These are phyloP conservation scores for Simalia tracyae DNA, from an alignment of 2,797 vertebrate species.

Conservation along the genomic window DNA sequence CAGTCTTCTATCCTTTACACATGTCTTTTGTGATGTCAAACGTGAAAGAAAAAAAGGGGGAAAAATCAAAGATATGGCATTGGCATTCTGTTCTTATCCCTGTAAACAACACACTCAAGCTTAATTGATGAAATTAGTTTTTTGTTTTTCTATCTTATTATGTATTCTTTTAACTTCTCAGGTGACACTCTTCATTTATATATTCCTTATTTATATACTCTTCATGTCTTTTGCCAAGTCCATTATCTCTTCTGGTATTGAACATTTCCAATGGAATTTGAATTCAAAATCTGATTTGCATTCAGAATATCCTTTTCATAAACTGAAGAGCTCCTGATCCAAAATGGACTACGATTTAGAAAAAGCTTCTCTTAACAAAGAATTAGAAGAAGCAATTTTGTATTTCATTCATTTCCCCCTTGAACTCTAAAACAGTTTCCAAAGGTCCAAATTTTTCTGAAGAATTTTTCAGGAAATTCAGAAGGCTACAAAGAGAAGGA, in stretches of 20 bases:
- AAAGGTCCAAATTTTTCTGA: neutral
- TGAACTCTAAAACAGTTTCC: neutral
- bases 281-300: neutral
- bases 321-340: neutral
- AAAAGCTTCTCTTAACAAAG: too few species aligned
- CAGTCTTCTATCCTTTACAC: neutral
- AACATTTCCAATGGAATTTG: slow-evolving; percentile 32
- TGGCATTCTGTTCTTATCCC: slow-evolving; percentile 5
- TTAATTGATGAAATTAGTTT: neutral
- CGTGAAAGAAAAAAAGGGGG: neutral
- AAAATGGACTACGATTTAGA: neutral
- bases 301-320: neutral
- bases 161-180: slow-evolving; percentile 12
- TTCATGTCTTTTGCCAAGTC: neutral
- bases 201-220: neutral
- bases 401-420: too few species aligned
- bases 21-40: neutral
- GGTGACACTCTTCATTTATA: slow-evolving; percentile 3
- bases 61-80: neutral
- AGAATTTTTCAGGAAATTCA: neutral
- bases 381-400: too few species aligned
- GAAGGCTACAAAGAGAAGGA: too few species aligned
- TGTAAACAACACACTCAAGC: neutral
- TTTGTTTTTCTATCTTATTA: slow-evolving; percentile 16
- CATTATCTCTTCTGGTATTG: neutral